phyloP scores from a whole-genome alignment of 2,888 invertebrate genomes.

The Lepas anatifera region DNA sequence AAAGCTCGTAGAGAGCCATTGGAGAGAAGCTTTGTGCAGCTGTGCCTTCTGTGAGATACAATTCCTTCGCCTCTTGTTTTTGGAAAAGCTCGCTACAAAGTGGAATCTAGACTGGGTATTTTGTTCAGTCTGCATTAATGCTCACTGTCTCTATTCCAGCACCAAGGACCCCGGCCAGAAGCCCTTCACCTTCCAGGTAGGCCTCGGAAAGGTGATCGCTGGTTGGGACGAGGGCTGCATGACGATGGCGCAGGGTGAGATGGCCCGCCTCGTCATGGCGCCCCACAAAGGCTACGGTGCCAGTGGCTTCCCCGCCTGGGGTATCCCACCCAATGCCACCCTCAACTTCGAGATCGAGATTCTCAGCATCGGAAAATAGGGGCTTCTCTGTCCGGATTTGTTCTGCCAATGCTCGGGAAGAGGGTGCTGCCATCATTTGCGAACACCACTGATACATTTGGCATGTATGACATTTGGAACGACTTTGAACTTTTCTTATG shows the following conservation, averaged over 20 bases:
- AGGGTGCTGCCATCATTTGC: too few relatives aligned
- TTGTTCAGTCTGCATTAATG: too few relatives aligned
- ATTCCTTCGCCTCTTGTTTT: not conserved
- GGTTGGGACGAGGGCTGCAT: constrained; percentile 13
- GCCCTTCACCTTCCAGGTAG: constrained; percentile 12
- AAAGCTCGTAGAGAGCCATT: not conserved
- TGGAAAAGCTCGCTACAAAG: not conserved
- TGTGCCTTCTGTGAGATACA: not conserved
- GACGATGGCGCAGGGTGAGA: constrained; percentile 1
- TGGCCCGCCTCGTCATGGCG: not conserved
- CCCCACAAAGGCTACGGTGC: constrained; percentile 5
- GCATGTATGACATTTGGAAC: not conserved
- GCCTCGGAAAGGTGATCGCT: constrained; percentile 7
- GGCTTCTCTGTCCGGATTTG: not conserved
- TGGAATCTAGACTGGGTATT: not conserved
- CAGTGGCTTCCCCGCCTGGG: constrained; percentile 5
- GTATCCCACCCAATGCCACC: constrained; percentile 3
- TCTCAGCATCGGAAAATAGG: not conserved
- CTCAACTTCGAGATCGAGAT: constrained; percentile 13
- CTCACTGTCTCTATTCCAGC: not conserved
- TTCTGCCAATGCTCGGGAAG: not conserved
- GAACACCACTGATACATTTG: too few relatives aligned
- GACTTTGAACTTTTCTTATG: too few relatives aligned
- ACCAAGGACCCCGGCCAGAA: constrained; percentile 4
- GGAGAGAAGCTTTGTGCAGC: not conserved